Evolutionary conservation across 1,140 invertebrate species (phyloP).

Genomic region (Archivesica marissinica): DNA sequence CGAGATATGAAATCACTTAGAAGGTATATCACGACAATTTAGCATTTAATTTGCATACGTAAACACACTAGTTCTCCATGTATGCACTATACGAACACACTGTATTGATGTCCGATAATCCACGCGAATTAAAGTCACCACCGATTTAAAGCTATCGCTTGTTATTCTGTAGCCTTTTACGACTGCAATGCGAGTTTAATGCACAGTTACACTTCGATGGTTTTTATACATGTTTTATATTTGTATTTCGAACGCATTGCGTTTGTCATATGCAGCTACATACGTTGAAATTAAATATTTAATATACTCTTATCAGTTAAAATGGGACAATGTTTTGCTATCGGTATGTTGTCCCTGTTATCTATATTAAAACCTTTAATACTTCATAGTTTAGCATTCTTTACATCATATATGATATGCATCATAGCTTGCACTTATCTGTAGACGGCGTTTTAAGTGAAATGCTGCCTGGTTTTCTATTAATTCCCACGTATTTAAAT

Average conservation of each 20-base stretch:
- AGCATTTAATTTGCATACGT: constrained; percentile 9
- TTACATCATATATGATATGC: neutral
- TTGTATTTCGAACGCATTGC: too few relatives aligned
- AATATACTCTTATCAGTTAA: constrained; percentile 15
- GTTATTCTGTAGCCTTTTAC: too few relatives aligned
- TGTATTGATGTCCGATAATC: too few relatives aligned
- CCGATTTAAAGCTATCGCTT: too few relatives aligned
- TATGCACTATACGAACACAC: too few relatives aligned
- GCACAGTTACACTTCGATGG: too few relatives aligned
- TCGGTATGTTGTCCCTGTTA: neutral
- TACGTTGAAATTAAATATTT: too few relatives aligned
- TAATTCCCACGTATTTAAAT: constrained; percentile 15
- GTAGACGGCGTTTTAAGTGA: neutral
- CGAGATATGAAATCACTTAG: constrained; percentile 26
- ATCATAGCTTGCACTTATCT: constrained; percentile 16
- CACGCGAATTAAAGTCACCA: neutral
- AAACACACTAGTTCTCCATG: neutral
- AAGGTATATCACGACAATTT: neutral
- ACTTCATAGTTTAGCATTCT: neutral
- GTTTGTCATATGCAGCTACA: too few relatives aligned
- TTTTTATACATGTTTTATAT: too few relatives aligned
- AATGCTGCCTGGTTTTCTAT: neutral
- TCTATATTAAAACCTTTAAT: neutral
- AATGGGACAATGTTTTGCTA: neutral
- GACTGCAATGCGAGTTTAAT: too few relatives aligned